Percentiles rank a stretch among this genome's conserved stretches.
These are phyloP conservation scores for Sciurus vulgaris DNA, from an alignment of 2,797 vertebrate genomes.

Conservation along the genomic window DNA sequence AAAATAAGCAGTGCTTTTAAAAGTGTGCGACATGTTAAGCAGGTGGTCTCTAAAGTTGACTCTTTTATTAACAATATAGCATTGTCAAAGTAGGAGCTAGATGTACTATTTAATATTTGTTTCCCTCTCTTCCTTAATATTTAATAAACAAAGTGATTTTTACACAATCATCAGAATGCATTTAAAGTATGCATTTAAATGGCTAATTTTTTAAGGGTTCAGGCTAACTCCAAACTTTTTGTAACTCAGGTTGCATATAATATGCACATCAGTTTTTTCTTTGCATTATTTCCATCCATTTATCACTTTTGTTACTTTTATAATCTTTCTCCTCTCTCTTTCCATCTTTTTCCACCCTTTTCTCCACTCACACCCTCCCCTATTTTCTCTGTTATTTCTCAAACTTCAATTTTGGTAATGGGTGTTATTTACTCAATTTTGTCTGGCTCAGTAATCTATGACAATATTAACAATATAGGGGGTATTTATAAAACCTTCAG, in stretches of 20 bases:
- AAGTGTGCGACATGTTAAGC: not conserved
- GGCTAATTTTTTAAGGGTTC: not conserved
- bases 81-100: not conserved
- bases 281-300: not conserved
- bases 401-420: not conserved
- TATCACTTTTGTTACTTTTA: not conserved
- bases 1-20: not conserved
- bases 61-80: not conserved
- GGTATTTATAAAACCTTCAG: conserved; percentile 12
- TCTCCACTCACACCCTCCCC: no score
- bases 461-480: not conserved
- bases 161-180: not conserved
- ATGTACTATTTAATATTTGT: conserved; percentile 10
- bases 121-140: not conserved
- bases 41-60: not conserved
- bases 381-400: not conserved
- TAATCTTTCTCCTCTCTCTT: not conserved
- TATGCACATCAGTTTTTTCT: not conserved
- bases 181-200: not conserved
- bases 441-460: not conserved
- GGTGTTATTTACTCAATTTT: not conserved
- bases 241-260: not conserved
- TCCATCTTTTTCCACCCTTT: not conserved
- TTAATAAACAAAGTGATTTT: not conserved
- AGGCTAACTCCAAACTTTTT: not conserved